These are phyloP conservation scores for Mesitornis unicolor DNA, from an alignment of 2,113 vertebrate species.

Conservation along the genomic window DNA sequence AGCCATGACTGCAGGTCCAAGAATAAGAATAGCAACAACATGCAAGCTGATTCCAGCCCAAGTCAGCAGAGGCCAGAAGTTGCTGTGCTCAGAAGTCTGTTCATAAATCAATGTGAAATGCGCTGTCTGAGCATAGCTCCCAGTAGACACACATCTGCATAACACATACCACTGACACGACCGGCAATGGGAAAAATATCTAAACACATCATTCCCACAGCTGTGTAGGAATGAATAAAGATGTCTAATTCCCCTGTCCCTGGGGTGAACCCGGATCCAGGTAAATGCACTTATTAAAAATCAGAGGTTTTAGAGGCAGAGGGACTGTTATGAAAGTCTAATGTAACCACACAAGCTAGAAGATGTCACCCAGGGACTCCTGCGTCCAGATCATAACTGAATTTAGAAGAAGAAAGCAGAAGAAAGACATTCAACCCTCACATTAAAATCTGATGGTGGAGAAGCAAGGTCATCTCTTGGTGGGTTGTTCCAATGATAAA, in stretches of 20 bases:
- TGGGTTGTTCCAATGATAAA: background rate
- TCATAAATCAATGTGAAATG: constrained; percentile 56
- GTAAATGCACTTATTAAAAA: background rate
- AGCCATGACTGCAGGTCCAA: background rate
- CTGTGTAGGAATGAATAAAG: background rate
- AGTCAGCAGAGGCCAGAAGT: background rate
- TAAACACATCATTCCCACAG: constrained; percentile 39
- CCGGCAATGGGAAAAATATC: background rate
- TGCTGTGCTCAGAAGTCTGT: background rate
- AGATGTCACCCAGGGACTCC: background rate
- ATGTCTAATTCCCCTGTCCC: background rate
- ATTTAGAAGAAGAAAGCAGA: background rate
- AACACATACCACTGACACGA: constrained; percentile 50
- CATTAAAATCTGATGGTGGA: background rate
- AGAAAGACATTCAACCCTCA: background rate
- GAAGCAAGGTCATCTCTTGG: background rate
- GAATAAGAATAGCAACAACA: constrained; percentile 15
- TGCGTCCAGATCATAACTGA: background rate
- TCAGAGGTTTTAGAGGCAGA: background rate
- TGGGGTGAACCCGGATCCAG: constrained; percentile 1
- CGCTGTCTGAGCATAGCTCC: constrained; percentile 31
- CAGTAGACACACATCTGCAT: constrained; percentile 43
- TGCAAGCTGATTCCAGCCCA: constrained; percentile 10
- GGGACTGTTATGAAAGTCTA: background rate
- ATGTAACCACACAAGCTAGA: background rate